Evolutionary conservation across 2,113 vertebrate species (phyloP), one percentile per base, ranked within the genome.

Genomic region (Cynocephalus volans): DNA sequence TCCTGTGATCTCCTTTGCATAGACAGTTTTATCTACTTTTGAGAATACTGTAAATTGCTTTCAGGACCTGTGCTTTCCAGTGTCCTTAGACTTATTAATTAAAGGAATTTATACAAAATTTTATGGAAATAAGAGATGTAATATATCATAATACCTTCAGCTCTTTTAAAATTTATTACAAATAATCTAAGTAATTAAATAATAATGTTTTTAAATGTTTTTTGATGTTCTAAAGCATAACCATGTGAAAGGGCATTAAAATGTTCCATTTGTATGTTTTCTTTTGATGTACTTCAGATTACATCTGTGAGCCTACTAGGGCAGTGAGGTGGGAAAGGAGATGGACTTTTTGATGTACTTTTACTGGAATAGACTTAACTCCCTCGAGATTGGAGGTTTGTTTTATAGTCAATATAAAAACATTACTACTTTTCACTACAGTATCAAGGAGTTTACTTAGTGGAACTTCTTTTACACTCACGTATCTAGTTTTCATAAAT

Each of bases 201-300:
- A 65, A 81, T 80, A 89, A 48, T 65, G 19, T 82, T 75, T 14
- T 54, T 56, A 82, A 89, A 64, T 65, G n/a, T 89, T 81, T 93
- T 52, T 54, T 73, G 36, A 48, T 31, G 15, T 72, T 50, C 33
- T 45, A 12, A 41, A 85, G 8, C 24, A 36, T 31, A 62, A 52
- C 11, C 18, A 62, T 28, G 8, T 72, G 19, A 73, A 88, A 54
- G 31, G n/a, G 10, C 14, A 54, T 81, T 18, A 88, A 64, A 82
- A 18, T 8, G 45, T 45, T 24, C 76, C 56, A 52, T 52, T 19
- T 79, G 36, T 77, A 8, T 79, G 14, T 79, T 70, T 77, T 79
- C 23, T 36, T n/a, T 50, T 45, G 18, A 26, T n/a, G 17, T 31
- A n/a, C 9, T 82, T 33, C n/a, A 26, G 18, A 23, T 70, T 33